These are phyloP conservation scores for Acanthosepion pharaonis DNA, from an alignment of 2,888 invertebrate genomes.

Conservation along the genomic window DNA sequence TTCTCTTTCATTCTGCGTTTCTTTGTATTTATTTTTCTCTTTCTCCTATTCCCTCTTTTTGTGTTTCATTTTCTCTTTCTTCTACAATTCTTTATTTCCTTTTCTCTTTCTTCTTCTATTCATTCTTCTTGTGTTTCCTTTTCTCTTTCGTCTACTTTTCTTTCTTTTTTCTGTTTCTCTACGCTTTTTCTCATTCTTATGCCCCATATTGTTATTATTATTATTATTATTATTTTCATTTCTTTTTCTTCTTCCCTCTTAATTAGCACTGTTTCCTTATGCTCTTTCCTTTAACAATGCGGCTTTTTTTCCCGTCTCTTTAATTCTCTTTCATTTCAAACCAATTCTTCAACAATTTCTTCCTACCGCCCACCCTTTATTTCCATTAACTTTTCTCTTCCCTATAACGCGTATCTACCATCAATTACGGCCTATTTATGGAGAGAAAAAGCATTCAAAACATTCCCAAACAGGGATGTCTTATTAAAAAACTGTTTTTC, in stretches of 20 bases:
- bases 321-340: neutral
- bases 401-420: neutral
- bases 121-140: too few relatives aligned
- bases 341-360: neutral
- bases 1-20: too few relatives aligned
- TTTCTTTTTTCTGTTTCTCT: too few relatives aligned
- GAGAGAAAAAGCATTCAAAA: neutral
- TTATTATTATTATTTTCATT: neutral
- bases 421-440: neutral
- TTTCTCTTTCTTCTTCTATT: too few relatives aligned
- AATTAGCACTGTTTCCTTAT: neutral
- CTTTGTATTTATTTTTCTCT: too few relatives aligned
- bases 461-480: neutral
- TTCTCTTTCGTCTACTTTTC: too few relatives aligned
- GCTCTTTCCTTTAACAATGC: neutral
- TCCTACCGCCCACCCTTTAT: neutral
- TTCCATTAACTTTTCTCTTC: neutral
- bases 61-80: neutral
- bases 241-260: neutral
- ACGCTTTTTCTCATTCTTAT: too few relatives aligned
- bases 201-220: too few relatives aligned
- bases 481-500: neutral
- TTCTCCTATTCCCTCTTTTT: too few relatives aligned
- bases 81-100: too few relatives aligned
- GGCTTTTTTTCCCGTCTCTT: neutral